A percentile compares a stretch with the other conserved stretches of the same genome.
phyloP scores from a whole-genome alignment of 2,888 invertebrate species.

The Pyralis farinalis region DNA sequence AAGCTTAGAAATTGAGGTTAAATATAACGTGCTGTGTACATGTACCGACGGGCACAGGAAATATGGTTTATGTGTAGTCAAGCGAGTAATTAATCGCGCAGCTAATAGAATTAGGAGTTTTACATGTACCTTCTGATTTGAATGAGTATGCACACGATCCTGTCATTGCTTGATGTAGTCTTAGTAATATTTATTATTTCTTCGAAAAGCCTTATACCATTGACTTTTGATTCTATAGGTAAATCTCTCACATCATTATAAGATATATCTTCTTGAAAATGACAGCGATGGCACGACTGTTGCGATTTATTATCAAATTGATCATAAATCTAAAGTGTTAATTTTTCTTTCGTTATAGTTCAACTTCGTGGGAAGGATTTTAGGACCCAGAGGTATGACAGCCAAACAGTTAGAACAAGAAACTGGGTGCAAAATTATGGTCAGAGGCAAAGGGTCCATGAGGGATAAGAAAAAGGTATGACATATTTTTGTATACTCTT shows the following conservation, averaged over 20 bases:
- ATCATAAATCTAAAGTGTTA: constrained; percentile 5
- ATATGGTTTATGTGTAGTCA: constrained; percentile 59
- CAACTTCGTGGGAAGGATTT: constrained; percentile 99
- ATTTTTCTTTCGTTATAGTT: constrained; percentile 88
- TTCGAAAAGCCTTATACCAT: too few relatives aligned
- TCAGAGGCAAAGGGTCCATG: constrained; percentile 99
- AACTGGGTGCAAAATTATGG: constrained; percentile 99
- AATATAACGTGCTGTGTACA: constrained; percentile 38
- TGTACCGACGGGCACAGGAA: constrained; percentile 47
- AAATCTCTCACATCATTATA: background rate
- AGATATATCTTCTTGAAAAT: constrained; percentile 5
- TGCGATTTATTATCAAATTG: constrained; percentile 5
- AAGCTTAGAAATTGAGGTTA: constrained; percentile 66
- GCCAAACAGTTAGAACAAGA: constrained; percentile 99
- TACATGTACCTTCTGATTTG: constrained; percentile 20
- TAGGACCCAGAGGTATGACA: constrained; percentile 99
- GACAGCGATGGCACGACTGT: constrained; percentile 8
- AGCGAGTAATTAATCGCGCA: constrained; percentile 65
- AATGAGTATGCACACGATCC: too few relatives aligned
- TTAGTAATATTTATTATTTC: too few relatives aligned
- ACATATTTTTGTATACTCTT: constrained; percentile 11
- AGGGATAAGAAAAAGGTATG: constrained; percentile 99
- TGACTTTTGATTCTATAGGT: too few relatives aligned
- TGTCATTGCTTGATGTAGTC: too few relatives aligned
- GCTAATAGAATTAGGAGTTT: constrained; percentile 49